Conservation (phyloP, 2,797 vertebrate species). For the Diplodus sargus region DNA sequence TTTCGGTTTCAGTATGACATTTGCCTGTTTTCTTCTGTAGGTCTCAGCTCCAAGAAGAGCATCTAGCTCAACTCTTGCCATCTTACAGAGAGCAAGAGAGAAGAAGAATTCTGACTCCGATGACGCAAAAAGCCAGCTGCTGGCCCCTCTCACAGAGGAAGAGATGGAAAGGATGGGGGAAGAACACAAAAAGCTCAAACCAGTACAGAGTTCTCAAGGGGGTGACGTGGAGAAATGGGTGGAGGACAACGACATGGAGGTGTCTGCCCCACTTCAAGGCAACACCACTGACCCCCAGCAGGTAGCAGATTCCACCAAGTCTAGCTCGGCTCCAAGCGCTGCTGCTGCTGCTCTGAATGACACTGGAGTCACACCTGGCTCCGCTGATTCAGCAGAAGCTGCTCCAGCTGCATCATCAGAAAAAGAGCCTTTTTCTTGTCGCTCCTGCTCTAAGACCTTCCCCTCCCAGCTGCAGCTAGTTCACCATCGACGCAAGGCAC, state of each 20-base stretch:
- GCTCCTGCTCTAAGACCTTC: slow-evolving; percentile 86
- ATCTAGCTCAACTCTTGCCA: slow-evolving; percentile 77
- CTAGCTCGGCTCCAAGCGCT: not conserved
- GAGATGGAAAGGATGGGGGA: slow-evolving; percentile 65
- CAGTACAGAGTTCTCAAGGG: slow-evolving; percentile 35
- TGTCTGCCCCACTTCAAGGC: slow-evolving; percentile 14
- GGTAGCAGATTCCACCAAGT: slow-evolving; percentile 22
- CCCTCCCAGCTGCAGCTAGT: slow-evolving; percentile 86
- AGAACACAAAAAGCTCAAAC: not conserved
- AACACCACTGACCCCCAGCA: slow-evolving; percentile 5
- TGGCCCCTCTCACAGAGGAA: slow-evolving; percentile 70
- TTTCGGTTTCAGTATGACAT: slow-evolving; percentile 6
- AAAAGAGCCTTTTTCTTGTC: slow-evolving; percentile 80
- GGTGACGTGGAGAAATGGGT: slow-evolving; percentile 7
- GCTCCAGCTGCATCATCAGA: slow-evolving; percentile 12
- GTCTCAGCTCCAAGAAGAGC: slow-evolving; percentile 68
- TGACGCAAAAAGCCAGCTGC: slow-evolving; percentile 29
- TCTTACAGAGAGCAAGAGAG: slow-evolving; percentile 82
- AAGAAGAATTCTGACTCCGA: slow-evolving; percentile 61
- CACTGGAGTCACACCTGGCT: not conserved
- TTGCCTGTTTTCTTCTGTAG: slow-evolving; percentile 55
- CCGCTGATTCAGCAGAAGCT: slow-evolving; percentile 3
- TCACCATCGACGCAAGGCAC: slow-evolving; percentile 87
- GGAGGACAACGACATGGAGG: slow-evolving; percentile 45
- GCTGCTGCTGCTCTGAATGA: not conserved